These are phyloP conservation scores for Pandemis corylana DNA, from an alignment of 2,888 invertebrate genomes.

Conservation along the genomic window DNA sequence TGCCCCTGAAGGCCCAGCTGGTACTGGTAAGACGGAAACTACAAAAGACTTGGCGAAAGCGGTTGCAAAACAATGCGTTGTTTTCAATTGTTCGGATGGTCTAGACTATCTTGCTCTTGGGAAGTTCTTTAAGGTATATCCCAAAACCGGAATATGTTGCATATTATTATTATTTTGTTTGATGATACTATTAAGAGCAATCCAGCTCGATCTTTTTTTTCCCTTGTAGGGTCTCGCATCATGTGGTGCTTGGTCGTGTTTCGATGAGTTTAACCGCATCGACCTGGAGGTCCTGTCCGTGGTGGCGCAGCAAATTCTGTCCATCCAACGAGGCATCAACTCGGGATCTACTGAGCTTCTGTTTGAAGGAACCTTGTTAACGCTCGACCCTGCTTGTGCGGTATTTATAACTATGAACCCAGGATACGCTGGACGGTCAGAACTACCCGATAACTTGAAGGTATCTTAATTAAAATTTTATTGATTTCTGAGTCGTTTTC, in stretches of 20 bases:
- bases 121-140: constrained; percentile 92
- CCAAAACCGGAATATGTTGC: not conserved
- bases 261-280: constrained; percentile 98
- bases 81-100: constrained; percentile 98
- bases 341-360: constrained; percentile 90
- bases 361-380: constrained; percentile 95
- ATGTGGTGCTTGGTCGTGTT: constrained; percentile 98
- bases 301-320: constrained; percentile 97
- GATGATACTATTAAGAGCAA: not conserved
- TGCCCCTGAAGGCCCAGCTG: constrained; percentile 93
- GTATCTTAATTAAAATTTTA: constrained; percentile 58
- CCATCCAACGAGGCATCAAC: constrained; percentile 95
- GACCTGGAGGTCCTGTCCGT: constrained; percentile 97
- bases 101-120: constrained; percentile 97
- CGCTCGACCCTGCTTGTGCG: constrained; percentile 93
- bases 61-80: constrained; percentile 97
- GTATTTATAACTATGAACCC: constrained; percentile 99
- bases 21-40: constrained; percentile 96
- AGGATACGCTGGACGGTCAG: constrained; percentile 96
- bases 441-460: constrained; percentile 97
- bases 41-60: constrained; percentile 98
- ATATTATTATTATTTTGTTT: not conserved
- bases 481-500: too few relatives aligned
- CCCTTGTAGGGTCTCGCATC: constrained; percentile 92
- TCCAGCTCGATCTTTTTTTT: not conserved